phyloP scores from a whole-genome alignment of 23 tunicate genomes.

The Aplidium turbinatum region DNA sequence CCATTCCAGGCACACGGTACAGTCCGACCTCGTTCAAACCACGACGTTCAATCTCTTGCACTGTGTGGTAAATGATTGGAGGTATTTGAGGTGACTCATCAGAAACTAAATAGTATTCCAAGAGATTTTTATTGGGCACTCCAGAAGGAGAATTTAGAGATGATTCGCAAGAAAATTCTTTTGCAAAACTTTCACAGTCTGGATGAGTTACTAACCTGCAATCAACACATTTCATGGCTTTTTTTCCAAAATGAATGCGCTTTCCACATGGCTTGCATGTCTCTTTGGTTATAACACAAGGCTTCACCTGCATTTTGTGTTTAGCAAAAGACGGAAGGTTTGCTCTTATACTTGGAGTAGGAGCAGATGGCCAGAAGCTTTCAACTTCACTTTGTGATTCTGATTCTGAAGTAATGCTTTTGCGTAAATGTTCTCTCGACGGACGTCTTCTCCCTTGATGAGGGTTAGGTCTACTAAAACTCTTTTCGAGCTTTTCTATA shows the following conservation, averaged over 20 bases:
- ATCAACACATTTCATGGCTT: slow-evolving; percentile 78
- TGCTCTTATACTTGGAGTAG: slow-evolving; percentile 34
- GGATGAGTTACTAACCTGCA: slow-evolving; percentile 75
- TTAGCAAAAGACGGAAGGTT: not conserved
- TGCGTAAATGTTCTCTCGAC: slow-evolving; percentile 85
- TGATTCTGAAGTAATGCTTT: slow-evolving; percentile 87
- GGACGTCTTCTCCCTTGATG: slow-evolving; percentile 92
- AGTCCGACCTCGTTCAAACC: slow-evolving; percentile 68
- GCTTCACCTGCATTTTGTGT: slow-evolving; percentile 71
- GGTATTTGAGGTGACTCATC: slow-evolving; percentile 79
- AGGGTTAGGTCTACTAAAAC: slow-evolving; percentile 71
- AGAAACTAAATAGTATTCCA: slow-evolving; percentile 65
- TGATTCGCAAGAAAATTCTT: slow-evolving; percentile 50
- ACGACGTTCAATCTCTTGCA: slow-evolving; percentile 86
- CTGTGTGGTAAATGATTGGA: slow-evolving; percentile 86
- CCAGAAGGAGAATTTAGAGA: slow-evolving; percentile 47
- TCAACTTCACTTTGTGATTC: slow-evolving; percentile 77
- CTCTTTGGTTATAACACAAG: slow-evolving; percentile 88
- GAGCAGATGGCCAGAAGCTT: slow-evolving; percentile 74
- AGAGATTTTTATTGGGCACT: slow-evolving; percentile 24
- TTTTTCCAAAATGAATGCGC: slow-evolving; percentile 82
- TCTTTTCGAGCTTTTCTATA: slow-evolving; percentile 79
- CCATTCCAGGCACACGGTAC: slow-evolving; percentile 84
- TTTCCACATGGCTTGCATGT: slow-evolving; percentile 95
- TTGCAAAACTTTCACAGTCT: slow-evolving; percentile 59